Conservation (phyloP, 2,888 invertebrate species). For the Phyllotreta cruciferae region DNA sequence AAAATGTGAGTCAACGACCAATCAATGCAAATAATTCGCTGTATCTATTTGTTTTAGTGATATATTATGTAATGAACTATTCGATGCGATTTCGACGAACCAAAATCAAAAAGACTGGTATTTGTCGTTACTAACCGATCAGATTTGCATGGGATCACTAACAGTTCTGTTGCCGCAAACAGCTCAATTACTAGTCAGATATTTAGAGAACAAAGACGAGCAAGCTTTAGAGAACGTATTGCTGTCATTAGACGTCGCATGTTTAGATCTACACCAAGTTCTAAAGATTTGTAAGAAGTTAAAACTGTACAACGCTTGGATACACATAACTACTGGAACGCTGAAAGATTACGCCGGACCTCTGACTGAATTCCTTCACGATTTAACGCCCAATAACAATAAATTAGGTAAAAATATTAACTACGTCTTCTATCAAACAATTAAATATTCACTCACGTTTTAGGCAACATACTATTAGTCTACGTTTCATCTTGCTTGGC, state of each 20-base stretch:
- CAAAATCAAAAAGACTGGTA: constrained; percentile 63
- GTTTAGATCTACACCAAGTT: constrained; percentile 78
- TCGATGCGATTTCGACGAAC: constrained; percentile 65
- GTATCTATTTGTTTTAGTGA: constrained; percentile 57
- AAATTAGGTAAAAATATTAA: constrained; percentile 58
- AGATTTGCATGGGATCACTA: constrained; percentile 71
- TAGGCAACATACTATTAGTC: constrained; percentile 85
- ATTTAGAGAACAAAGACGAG: constrained; percentile 68
- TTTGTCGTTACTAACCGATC: constrained; percentile 74
- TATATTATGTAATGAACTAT: constrained; percentile 69
- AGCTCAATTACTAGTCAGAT: constrained; percentile 74
- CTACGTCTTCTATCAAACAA: background rate
- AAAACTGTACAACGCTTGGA: constrained; percentile 72
- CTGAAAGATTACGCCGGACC: constrained; percentile 78
- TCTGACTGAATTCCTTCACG: constrained; percentile 70
- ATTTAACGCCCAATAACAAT: constrained; percentile 62
- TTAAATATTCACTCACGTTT: constrained; percentile 8
- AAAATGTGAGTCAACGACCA: constrained; percentile 61
- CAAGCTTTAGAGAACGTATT: constrained; percentile 74
- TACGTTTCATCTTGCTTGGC: constrained; percentile 87
- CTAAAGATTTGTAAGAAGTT: constrained; percentile 64
- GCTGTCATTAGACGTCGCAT: constrained; percentile 74
- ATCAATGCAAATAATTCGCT: background rate
- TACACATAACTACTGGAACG: constrained; percentile 80
- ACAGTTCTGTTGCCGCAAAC: constrained; percentile 71